Base-by-base conservation (phyloP, 2,888 invertebrate genomes). In the Bombylius major region DNA sequence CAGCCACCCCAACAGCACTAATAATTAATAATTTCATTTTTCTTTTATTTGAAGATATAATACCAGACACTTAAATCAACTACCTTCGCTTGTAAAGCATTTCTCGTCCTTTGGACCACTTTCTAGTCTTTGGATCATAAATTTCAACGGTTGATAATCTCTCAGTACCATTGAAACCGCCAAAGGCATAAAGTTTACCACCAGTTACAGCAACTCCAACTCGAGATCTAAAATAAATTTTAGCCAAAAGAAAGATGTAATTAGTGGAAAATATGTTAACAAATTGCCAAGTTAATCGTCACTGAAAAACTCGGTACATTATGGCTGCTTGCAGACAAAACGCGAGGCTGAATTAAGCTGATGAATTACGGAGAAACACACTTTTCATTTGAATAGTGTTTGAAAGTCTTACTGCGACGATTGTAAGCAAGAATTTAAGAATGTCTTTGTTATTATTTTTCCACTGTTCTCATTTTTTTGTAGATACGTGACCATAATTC, bases 191-290 rank as follows among this genome's bases (percentile, higher is more conserved):
- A 6, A 87, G 71, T 70, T 83, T 81, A 65, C 88, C 86, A 65
- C 84, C 80, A 65, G 90, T 78, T 0, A 91, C 90, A 31, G 90
- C 87, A 1, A 91, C 90, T 1, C 92, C 91, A 5, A 92, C 86
- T 51, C 90, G 75, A 57, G 88, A 88, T 56, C 92, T 78, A 59
- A 34, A 48, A 0, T 32, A 56, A 13, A 12, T 31, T 12, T 0
- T 48, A 49, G n/a, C 23, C 23, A 34, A 33, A 31, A 48, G n/a
- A 34, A 42, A 13, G 47, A 39, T 55, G 54, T 33, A 9, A 33
- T n/a, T 32, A 46, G n/a, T 2, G 44, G 47, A 46, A 52, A 5
- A 6, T 42, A 1, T 42, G 13, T 52, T n/a, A 42, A 13, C n/a
- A 39, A 42, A 34, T 23, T 32, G 6, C 12, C 34, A 4, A 5